These are phyloP conservation scores for Catharus minimus DNA, from an alignment of 2,113 vertebrate genomes.

Conservation along the genomic window DNA sequence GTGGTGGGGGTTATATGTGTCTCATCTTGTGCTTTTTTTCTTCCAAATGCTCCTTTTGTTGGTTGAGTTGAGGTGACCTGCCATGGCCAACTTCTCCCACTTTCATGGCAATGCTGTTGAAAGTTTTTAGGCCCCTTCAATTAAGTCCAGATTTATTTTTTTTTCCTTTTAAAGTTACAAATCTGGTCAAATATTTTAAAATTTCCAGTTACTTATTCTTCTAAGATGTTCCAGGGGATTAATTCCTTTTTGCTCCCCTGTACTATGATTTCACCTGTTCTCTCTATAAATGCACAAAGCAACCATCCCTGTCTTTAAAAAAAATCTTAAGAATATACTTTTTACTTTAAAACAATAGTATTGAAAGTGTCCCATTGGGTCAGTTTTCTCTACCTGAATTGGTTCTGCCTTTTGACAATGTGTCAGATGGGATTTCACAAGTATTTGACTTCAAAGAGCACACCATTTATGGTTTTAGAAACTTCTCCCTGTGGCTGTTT, in stretches of 20 bases:
- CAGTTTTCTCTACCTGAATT: background rate
- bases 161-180: background rate
- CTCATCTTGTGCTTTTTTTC: background rate
- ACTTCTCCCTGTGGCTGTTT: background rate
- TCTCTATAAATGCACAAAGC: background rate
- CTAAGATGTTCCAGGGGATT: background rate
- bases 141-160: no score
- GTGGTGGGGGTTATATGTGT: background rate
- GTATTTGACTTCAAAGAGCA: background rate
- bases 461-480: background rate
- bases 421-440: conserved; percentile 23
- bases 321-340: background rate
- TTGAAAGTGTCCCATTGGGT: background rate
- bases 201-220: background rate
- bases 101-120: background rate
- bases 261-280: background rate
- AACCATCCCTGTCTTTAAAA: background rate
- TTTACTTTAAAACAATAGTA: background rate
- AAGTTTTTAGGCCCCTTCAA: background rate
- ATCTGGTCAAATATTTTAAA: background rate
- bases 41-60: background rate
- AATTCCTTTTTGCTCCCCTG: background rate
- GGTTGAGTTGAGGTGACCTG: background rate
- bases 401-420: background rate
- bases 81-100: background rate